These are phyloP conservation scores for Diceros bicornis DNA, from an alignment of 2,797 vertebrate species.

Conservation along the genomic window DNA sequence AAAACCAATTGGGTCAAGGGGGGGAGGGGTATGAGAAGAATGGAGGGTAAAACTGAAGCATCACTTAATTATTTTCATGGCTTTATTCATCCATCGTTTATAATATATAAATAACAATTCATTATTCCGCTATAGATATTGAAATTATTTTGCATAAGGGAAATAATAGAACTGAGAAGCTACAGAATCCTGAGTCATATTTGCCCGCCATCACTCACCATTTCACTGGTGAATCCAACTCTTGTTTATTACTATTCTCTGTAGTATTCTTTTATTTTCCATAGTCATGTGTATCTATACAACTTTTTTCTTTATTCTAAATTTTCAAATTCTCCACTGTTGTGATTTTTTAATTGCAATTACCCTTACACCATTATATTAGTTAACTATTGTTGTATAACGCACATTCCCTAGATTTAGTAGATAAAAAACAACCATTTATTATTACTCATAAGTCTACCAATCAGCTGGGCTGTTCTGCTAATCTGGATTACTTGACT, in stretches of 20 bases:
- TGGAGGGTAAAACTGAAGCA: neutral
- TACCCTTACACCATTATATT: neutral
- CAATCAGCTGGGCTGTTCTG: neutral
- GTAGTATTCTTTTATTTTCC: constrained; percentile 3
- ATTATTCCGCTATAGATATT: neutral
- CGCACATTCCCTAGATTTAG: neutral
- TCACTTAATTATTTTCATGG: neutral
- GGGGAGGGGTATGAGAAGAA: neutral
- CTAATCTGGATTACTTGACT: neutral
- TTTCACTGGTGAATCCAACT: neutral
- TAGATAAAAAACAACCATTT: neutral
- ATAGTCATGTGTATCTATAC: neutral
- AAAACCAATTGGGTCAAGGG: neutral
- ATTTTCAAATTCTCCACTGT: neutral
- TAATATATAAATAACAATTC: neutral
- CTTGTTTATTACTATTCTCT: neutral
- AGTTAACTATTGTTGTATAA: neutral
- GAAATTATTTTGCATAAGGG: neutral
- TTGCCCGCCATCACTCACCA: neutral
- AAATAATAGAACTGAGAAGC: neutral
- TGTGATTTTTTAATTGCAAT: neutral
- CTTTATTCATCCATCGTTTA: neutral
- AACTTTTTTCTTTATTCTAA: neutral
- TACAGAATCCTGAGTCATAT: neutral
- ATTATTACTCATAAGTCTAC: neutral